Evolutionary conservation across 2,113 vertebrate genomes (phyloP).

Genomic region (Pimephales promelas): DNA sequence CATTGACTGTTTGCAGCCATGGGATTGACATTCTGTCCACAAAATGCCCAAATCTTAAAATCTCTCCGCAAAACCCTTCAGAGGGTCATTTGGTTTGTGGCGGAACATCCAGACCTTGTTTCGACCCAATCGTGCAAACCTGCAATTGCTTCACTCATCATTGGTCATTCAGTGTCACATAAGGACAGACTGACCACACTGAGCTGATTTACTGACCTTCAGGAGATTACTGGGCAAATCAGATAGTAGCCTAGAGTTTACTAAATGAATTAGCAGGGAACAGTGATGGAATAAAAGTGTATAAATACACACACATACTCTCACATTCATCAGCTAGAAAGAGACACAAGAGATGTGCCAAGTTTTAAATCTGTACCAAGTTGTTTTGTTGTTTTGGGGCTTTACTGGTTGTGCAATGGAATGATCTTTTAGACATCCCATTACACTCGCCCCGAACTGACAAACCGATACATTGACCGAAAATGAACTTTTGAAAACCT

Average conservation of each 20-base stretch:
- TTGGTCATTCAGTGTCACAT: slow-evolving; percentile 26
- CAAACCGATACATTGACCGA: not conserved
- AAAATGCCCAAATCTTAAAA: slow-evolving; percentile 9
- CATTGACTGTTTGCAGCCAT: not conserved
- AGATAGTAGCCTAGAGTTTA: slow-evolving; percentile 17
- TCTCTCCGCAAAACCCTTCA: not conserved
- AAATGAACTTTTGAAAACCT: not conserved
- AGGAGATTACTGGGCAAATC: slow-evolving; percentile 45
- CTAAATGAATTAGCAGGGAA: slow-evolving; percentile 37
- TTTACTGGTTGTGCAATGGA: slow-evolving; percentile 36
- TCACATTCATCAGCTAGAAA: not conserved
- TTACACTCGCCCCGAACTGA: slow-evolving; percentile 3
- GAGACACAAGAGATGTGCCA: not conserved
- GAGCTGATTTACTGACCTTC: slow-evolving; percentile 42
- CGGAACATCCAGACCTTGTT: not conserved
- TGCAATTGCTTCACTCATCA: not conserved
- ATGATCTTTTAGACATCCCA: not conserved
- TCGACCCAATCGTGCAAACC: not conserved
- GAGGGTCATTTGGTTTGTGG: not conserved
- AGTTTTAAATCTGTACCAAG: slow-evolving; percentile 19
- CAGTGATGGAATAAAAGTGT: slow-evolving; percentile 1
- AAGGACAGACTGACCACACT: slow-evolving; percentile 43
- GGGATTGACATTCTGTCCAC: not conserved
- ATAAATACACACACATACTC: slow-evolving; percentile 22
- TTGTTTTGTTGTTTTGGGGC: not conserved